A percentile compares a stretch with the other conserved stretches of the same genome.
Evolutionary conservation across 2,888 invertebrate species (phyloP).

Genomic region (Folsomia manolachei): DNA sequence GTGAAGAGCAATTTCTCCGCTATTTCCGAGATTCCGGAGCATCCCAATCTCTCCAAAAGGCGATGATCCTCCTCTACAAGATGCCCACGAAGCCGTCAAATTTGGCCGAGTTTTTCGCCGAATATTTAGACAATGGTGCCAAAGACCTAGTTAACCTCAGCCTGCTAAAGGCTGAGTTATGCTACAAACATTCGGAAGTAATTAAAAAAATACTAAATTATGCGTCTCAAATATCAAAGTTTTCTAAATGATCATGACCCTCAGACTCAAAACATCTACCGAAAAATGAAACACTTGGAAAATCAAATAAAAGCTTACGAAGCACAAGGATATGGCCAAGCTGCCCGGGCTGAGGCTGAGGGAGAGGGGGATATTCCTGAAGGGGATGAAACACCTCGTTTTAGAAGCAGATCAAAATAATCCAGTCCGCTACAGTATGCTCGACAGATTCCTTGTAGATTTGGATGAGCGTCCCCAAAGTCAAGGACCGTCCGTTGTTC

Average conservation of each 20-base stretch:
- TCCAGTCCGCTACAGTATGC: neutral
- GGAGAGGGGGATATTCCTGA: too few relatives aligned
- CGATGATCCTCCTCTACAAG: conserved; percentile 37
- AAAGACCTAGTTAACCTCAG: conserved; percentile 29
- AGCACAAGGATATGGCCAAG: neutral
- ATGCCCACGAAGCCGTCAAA: conserved; percentile 45
- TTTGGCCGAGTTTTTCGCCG: conserved; percentile 39
- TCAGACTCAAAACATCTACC: conserved; percentile 11
- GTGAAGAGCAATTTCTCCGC: conserved; percentile 35
- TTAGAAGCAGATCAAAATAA: neutral
- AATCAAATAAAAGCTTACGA: conserved; percentile 4
- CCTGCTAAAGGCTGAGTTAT: conserved; percentile 43
- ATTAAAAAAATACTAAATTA: neutral
- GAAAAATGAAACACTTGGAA: conserved; percentile 2
- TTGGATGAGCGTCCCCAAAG: conserved; percentile 1
- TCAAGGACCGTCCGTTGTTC: neutral
- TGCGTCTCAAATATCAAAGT: neutral
- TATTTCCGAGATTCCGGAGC: conserved; percentile 43
- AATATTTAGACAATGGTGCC: conserved; percentile 45
- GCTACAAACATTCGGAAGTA: conserved; percentile 42
- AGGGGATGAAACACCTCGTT: neutral
- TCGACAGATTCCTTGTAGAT: conserved; percentile 12
- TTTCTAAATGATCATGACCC: neutral
- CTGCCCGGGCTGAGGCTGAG: neutral
- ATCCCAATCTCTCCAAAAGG: conserved; percentile 30